These are phyloP conservation scores for Chionis minor DNA, from an alignment of 2,113 vertebrate genomes.

Conservation along the genomic window DNA sequence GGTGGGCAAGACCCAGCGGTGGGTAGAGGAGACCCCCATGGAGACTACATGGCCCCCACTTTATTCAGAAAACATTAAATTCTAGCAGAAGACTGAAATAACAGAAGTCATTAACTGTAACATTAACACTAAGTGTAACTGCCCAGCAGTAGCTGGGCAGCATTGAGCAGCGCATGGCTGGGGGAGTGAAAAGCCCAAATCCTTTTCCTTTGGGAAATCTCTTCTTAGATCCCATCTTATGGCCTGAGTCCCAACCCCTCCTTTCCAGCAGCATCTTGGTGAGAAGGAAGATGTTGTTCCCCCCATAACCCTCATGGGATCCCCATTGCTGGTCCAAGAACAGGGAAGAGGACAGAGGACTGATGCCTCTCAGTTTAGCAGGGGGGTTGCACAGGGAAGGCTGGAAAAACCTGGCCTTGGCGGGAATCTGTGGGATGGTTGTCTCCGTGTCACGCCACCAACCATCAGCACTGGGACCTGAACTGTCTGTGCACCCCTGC, in stretches of 20 bases:
- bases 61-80: neutral
- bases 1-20: neutral
- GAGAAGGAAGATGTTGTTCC: neutral
- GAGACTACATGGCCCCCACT: neutral
- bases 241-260: neutral
- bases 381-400: neutral
- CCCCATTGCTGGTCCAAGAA: neutral
- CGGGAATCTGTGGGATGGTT: neutral
- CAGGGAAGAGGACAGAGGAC: neutral
- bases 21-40: neutral
- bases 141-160: no score
- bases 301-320: neutral
- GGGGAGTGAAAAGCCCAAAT: neutral
- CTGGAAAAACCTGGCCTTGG: neutral
- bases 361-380: neutral
- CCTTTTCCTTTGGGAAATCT: neutral
- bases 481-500: neutral
- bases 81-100: neutral
- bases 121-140: no score
- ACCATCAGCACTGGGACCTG: rapidly evolving
- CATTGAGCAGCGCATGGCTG: neutral
- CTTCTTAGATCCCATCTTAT: neutral
- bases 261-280: neutral
- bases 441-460: neutral
- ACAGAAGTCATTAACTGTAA: neutral